Evolutionary conservation across 2,888 invertebrate species (phyloP), one percentile per base, ranked within the genome.

Genomic region (Pediacus dermestoides): DNA sequence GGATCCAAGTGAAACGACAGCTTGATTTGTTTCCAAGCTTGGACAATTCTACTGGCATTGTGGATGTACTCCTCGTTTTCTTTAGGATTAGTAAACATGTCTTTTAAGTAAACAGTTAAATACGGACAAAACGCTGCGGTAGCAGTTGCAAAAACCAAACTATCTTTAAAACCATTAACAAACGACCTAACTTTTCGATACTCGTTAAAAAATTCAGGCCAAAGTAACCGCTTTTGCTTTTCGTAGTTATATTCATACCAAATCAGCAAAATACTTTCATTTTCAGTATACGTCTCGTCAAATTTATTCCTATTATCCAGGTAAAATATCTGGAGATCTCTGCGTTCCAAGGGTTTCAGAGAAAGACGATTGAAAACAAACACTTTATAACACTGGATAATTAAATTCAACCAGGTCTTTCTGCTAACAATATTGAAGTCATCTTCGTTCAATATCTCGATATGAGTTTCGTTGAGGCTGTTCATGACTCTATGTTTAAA

Each of bases 61-160:
- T 81, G 78, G 23, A 77, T 67, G 11, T 51, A 44, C 63, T 73
- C 68, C 40, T 70, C 61, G 30, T 57, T 41, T 47, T 55, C 61
- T 6, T 41, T 47, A 2, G 74, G 70, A 13, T 61, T 50, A 22
- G 71, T 48, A 52, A 74, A 75, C 50, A 75, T 68, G 38, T 75
- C 73, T 13, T 55, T 48, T 22, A 73, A 67, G 31, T 72, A 63
- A 0, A 71, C 58, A 16, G 57, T 56, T 23, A 81, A 54, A 57
- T 77, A 82, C 1, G 80, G 75, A 54, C 81, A 81, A 50, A 76
- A 74, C 30, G 69, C 69, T n/a, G 72, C 60, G 30, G 79, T 74
- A 2, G 74, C 65, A 3, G 76, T 73, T 28, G 73, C 72, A 14
- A 81, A 58, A 11, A 76, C 76, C 14, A 79, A 58, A 2, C 78